phyloP scores from a whole-genome alignment of 2,113 vertebrate genomes.

The Neotragus moschatus region DNA sequence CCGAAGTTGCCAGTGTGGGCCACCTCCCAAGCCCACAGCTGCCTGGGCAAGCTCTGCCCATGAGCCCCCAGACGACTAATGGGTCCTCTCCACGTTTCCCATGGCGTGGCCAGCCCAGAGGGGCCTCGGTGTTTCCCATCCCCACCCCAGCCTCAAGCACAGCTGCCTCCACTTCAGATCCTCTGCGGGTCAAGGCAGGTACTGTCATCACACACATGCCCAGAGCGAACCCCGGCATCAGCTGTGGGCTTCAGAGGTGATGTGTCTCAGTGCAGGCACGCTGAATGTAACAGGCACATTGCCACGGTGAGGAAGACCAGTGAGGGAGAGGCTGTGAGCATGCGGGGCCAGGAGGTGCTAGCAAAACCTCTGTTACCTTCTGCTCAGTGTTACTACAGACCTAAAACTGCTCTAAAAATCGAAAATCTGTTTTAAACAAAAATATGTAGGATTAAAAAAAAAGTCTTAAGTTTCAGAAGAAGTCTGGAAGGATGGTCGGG shows the following conservation, averaged over 20 bases:
- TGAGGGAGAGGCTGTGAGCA: accelerated
- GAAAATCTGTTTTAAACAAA: not conserved
- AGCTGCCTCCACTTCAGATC: not conserved
- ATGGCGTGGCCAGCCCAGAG: not conserved
- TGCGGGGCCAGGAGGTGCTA: not conserved
- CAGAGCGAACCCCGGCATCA: not conserved
- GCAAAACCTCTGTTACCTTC: not conserved
- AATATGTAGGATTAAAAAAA: not conserved
- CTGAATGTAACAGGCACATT: accelerated
- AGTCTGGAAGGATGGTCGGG: not conserved
- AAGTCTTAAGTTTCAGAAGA: not conserved
- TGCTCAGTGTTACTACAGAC: not conserved
- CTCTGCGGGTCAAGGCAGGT: not conserved
- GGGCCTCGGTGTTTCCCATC: not conserved
- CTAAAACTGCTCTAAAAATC: not conserved
- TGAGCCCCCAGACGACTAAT: not conserved
- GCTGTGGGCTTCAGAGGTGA: not conserved
- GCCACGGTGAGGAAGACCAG: accelerated
- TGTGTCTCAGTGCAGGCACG: too few relatives aligned
- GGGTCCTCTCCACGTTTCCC: not conserved
- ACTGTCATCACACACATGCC: not conserved
- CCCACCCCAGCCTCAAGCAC: not conserved
- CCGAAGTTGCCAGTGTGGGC: not conserved
- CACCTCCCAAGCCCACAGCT: not conserved
- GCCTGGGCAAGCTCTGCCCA: accelerated